Conservation (phyloP, 2,113 vertebrate genomes). For the Dolichotis patagonum region DNA sequence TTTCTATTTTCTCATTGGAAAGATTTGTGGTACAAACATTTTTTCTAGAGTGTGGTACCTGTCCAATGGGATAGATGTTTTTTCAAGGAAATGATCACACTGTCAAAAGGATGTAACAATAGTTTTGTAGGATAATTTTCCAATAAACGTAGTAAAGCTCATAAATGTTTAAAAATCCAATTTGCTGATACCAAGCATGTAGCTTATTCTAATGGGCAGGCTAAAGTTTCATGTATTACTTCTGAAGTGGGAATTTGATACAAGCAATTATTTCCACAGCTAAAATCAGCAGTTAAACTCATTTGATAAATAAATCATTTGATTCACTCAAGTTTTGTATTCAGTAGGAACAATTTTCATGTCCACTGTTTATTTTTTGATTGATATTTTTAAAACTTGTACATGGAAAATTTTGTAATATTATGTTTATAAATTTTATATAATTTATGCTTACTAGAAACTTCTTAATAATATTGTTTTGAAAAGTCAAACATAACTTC, state of each 20-base stretch:
- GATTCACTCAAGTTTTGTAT: neutral
- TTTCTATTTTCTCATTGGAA: neutral
- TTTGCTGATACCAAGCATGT: neutral
- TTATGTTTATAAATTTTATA: neutral
- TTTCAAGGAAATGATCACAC: slow-evolving; percentile 30
- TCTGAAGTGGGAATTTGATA: neutral
- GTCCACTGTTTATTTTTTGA: neutral
- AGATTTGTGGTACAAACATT: neutral
- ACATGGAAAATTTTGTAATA: neutral
- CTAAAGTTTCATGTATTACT: neutral
- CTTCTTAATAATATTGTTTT: slow-evolving; percentile 3
- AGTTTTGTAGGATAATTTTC: slow-evolving; percentile 9
- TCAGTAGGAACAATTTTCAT: neutral
- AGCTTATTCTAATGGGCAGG: neutral
- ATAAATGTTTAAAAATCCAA: neutral
- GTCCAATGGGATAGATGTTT: neutral
- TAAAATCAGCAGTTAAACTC: neutral
- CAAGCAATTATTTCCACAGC: neutral
- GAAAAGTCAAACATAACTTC: neutral
- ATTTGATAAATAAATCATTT: neutral
- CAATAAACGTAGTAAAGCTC: neutral
- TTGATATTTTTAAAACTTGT: neutral
- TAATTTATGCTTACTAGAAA: neutral
- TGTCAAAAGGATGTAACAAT: neutral
- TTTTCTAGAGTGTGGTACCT: neutral